These are phyloP conservation scores for Nanger granti DNA, from an alignment of 2,113 vertebrate genomes.

Conservation along the genomic window DNA sequence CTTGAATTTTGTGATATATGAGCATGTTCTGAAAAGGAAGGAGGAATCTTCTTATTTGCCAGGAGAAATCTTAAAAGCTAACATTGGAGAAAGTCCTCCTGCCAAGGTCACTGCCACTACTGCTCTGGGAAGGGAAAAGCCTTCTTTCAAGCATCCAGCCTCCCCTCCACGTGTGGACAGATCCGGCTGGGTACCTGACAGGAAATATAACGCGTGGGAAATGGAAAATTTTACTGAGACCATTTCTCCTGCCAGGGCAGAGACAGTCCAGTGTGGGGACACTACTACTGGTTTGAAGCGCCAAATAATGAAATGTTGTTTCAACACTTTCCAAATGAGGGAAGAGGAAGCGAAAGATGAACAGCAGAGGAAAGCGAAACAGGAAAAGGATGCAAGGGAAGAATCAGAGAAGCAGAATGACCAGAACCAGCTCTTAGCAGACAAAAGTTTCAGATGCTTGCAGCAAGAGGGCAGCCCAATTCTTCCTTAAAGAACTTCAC, in stretches of 20 bases:
- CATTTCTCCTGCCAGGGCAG: background rate
- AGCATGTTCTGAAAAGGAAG: background rate
- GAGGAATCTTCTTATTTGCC: background rate
- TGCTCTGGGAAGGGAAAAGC: background rate
- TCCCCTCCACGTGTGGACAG: background rate
- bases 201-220: background rate
- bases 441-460: background rate
- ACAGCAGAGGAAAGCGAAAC: background rate
- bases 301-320: background rate
- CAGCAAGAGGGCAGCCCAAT: background rate
- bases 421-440: background rate
- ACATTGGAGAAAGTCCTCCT: background rate
- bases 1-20: background rate
- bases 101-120: background rate
- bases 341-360: background rate
- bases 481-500: background rate
- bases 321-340: background rate
- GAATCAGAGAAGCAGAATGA: background rate
- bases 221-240: slow-evolving; percentile 25
- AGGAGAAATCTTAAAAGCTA: background rate
- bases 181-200: background rate
- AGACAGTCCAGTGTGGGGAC: background rate
- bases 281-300: background rate
- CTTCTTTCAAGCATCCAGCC: background rate
- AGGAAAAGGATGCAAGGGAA: background rate